A percentile compares a stretch with the other conserved stretches of the same genome.
Evolutionary conservation across 2,888 invertebrate genomes (phyloP).

Genomic region (Gasteruption jaculator): DNA sequence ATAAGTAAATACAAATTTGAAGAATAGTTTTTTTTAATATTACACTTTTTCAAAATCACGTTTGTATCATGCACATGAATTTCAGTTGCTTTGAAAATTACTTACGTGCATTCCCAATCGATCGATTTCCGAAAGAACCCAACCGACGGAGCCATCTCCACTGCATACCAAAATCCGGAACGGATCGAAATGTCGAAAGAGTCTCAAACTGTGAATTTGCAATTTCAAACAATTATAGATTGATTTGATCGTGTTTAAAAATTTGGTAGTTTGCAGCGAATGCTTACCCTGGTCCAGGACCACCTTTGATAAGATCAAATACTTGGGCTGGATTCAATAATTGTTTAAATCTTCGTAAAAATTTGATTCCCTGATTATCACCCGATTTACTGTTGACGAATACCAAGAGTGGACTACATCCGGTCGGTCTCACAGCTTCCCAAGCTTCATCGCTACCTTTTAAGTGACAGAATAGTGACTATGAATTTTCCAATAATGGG

Average conservation of each 20-base stretch:
- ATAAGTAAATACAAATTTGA: too few species aligned
- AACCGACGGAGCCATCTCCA: slow-evolving; percentile 96
- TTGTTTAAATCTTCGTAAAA: slow-evolving; percentile 90
- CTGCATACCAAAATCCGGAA: slow-evolving; percentile 95
- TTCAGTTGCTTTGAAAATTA: slow-evolving; percentile 36
- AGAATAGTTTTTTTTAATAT: too few species aligned
- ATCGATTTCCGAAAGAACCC: slow-evolving; percentile 96
- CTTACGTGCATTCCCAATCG: slow-evolving; percentile 91
- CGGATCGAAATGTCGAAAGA: slow-evolving; percentile 93
- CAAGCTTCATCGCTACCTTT: slow-evolving; percentile 79
- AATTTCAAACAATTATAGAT: too few species aligned
- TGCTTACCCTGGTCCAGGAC: slow-evolving; percentile 75
- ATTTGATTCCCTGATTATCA: slow-evolving; percentile 96
- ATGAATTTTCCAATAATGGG: not conserved
- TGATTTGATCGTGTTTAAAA: slow-evolving; percentile 3
- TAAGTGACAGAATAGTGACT: not conserved
- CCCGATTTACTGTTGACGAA: slow-evolving; percentile 97
- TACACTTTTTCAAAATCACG: too few species aligned
- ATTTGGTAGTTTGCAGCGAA: slow-evolving; percentile 8
- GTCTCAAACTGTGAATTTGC: slow-evolving; percentile 68
- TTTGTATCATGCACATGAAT: too few species aligned
- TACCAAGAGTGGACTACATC: slow-evolving; percentile 80
- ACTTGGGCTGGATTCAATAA: slow-evolving; percentile 96
- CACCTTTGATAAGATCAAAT: slow-evolving; percentile 88
- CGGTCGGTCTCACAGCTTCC: slow-evolving; percentile 68